These are phyloP conservation scores for Orchesella cincta DNA, from an alignment of 1,140 invertebrate genomes.

Conservation along the genomic window DNA sequence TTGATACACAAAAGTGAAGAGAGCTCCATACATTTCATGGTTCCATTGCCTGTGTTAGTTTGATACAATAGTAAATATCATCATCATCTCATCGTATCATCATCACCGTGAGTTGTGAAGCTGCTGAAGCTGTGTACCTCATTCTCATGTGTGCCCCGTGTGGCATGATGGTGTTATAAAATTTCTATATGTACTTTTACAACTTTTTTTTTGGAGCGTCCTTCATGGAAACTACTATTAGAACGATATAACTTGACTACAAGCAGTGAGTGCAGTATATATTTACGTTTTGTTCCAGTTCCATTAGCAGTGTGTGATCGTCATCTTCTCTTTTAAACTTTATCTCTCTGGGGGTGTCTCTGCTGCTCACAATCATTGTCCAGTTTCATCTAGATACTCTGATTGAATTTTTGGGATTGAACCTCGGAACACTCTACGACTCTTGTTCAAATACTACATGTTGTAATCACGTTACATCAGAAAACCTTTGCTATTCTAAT, in stretches of 20 bases:
- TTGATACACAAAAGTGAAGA: too few relatives aligned
- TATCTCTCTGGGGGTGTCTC: background rate
- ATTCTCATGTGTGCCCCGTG: background rate
- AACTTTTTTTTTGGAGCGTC: conserved; percentile 5
- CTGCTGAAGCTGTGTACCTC: background rate
- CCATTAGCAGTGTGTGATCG: background rate
- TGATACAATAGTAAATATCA: too few relatives aligned
- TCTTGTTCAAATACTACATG: too few relatives aligned
- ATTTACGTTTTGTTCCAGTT: background rate
- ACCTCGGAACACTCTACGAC: too few relatives aligned
- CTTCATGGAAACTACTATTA: background rate
- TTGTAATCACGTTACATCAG: too few relatives aligned
- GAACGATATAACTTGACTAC: background rate
- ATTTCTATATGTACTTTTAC: background rate
- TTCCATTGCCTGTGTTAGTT: too few relatives aligned
- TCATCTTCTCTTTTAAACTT: background rate
- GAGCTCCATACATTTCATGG: too few relatives aligned
- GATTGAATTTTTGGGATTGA: conserved; percentile 14
- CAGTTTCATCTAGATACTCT: conserved; percentile 6
- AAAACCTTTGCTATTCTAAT: too few relatives aligned
- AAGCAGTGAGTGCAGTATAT: background rate
- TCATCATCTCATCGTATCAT: background rate
- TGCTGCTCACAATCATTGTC: background rate
- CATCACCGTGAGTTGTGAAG: background rate
- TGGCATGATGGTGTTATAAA: background rate